Conservation (phyloP, 2,113 vertebrate genomes). For the Podiceps cristatus region DNA sequence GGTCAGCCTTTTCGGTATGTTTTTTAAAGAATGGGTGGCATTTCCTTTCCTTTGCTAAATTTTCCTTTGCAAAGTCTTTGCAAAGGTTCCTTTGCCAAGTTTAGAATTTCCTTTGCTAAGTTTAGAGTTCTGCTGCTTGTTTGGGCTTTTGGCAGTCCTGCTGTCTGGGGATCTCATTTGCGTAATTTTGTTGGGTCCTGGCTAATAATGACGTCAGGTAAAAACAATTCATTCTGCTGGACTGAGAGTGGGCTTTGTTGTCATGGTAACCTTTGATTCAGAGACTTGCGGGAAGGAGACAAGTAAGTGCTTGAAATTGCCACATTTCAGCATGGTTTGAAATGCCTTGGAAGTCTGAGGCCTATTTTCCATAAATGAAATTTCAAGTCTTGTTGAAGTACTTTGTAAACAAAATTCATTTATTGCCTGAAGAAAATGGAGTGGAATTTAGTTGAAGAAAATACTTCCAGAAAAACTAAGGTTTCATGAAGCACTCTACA, state of each 20-base stretch:
- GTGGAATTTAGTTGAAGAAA: neutral
- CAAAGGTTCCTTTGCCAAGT: no score
- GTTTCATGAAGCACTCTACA: neutral
- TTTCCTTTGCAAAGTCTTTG: neutral
- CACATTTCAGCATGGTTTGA: conserved; percentile 41
- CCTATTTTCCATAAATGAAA: conserved; percentile 34
- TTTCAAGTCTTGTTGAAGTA: conserved; percentile 39
- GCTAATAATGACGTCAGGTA: neutral
- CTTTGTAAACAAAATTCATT: conserved; percentile 54
- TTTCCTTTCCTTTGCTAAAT: neutral
- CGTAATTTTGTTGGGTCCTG: neutral
- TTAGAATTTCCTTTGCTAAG: neutral
- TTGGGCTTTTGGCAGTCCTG: neutral
- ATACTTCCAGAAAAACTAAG: neutral
- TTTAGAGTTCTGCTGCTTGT: neutral
- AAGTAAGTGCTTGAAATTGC: conserved; percentile 69
- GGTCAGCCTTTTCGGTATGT: accelerated
- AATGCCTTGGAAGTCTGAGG: neutral
- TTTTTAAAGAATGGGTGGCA: neutral
- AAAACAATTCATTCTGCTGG: conserved; percentile 25
- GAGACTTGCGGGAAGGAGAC: conserved; percentile 7
- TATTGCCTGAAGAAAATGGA: conserved; percentile 1
- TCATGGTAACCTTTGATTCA: conserved; percentile 54
- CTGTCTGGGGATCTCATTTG: conserved; percentile 34
- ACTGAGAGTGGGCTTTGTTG: conserved; percentile 14